These are phyloP conservation scores for Fukomys damarensis DNA, from an alignment of 2,113 vertebrate genomes.

Conservation along the genomic window DNA sequence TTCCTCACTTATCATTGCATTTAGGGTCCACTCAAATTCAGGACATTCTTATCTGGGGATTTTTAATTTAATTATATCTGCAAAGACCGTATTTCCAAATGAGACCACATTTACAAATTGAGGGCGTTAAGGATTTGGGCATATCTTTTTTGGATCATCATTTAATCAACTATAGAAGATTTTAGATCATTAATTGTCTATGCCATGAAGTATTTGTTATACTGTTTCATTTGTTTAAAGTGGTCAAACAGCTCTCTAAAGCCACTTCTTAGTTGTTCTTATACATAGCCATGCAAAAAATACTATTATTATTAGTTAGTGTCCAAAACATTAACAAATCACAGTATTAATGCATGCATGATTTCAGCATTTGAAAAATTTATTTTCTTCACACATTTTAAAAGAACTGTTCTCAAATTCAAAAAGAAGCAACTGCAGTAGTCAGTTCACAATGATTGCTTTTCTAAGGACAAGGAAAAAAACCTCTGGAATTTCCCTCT, in stretches of 20 bases:
- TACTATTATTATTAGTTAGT: background rate
- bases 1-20: background rate
- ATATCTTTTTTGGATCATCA: background rate
- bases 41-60: background rate
- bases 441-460: background rate
- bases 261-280: background rate
- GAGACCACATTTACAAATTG: background rate
- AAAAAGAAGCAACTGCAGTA: background rate
- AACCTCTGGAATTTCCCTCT: background rate
- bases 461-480: background rate
- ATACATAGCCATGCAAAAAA: background rate
- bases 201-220: background rate
- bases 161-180: background rate
- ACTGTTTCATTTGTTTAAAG: background rate
- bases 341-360: background rate
- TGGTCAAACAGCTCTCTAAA: background rate
- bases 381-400: background rate
- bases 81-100: background rate
- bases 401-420: background rate
- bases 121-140: background rate
- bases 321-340: background rate
- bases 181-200: background rate
- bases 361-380: conserved; percentile 42
- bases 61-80: background rate
- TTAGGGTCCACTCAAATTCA: background rate